phyloP scores from a whole-genome alignment of 2,797 vertebrate species.

The Picus viridis region DNA sequence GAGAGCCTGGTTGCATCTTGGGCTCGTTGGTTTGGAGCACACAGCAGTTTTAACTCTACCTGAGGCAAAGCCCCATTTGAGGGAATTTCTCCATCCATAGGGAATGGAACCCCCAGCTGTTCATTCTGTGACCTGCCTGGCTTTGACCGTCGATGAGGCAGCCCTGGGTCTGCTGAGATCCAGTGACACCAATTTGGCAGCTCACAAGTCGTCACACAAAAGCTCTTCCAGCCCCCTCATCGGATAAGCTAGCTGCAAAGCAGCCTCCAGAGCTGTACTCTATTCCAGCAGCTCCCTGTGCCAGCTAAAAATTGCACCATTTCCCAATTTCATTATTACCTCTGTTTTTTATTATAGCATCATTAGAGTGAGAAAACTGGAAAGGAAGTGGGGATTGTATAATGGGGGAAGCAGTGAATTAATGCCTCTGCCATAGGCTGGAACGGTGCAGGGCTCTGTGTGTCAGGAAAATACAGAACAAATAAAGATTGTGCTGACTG shows the following conservation, averaged over 20 bases:
- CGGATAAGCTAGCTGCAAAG: conserved; percentile 12
- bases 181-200: neutral
- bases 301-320: conserved; percentile 45
- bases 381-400: conserved; percentile 63
- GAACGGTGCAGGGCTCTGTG: conserved; percentile 15
- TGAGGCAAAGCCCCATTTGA: neutral
- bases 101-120: neutral
- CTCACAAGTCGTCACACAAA: neutral
- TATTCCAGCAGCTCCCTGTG: conserved; percentile 18
- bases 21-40: neutral
- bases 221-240: neutral
- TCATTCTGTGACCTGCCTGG: neutral
- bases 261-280: conserved; percentile 15
- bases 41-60: accelerated
- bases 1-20: neutral
- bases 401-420: conserved; percentile 68
- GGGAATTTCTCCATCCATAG: neutral
- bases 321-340: conserved; percentile 63
- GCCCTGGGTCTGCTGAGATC: neutral
- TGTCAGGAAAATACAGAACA: conserved; percentile 25
- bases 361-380: conserved; percentile 66
- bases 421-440: conserved; percentile 58
- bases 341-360: conserved; percentile 68
- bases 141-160: neutral
- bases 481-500: neutral